A percentile compares a stretch with the other conserved stretches of the same genome.
phyloP scores from a whole-genome alignment of 2,888 invertebrate species.

The Protonemura montana region DNA sequence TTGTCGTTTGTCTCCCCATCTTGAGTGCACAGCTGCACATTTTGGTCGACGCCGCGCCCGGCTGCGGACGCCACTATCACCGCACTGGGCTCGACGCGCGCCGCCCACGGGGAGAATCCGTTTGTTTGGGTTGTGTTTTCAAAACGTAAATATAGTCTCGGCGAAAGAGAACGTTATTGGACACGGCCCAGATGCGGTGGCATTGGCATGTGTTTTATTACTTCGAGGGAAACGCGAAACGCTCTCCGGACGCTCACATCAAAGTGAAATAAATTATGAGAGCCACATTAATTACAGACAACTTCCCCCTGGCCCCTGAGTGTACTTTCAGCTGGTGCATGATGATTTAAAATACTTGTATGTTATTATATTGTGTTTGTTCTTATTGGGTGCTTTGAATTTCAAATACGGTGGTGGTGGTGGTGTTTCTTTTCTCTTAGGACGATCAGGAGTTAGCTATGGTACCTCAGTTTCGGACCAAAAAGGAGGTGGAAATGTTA shows the following conservation, averaged over 20 bases:
- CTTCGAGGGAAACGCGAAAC: background rate
- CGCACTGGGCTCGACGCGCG: background rate
- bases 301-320: background rate
- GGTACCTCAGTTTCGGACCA: slow-evolving; percentile 59
- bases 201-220: background rate
- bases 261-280: background rate
- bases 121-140: background rate
- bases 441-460: slow-evolving; percentile 62
- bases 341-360: background rate
- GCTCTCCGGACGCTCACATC: background rate
- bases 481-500: slow-evolving; percentile 54
- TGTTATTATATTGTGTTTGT: background rate
- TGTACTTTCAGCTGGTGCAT: background rate
- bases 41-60: background rate
- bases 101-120: background rate
- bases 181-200: background rate
- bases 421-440: slow-evolving; percentile 55
- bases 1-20: background rate
- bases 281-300: background rate
- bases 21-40: background rate
- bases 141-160: background rate
- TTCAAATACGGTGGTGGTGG: background rate
- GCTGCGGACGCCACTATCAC: background rate
- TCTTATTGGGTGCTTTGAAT: background rate
- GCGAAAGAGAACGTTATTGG: background rate